Conservation (phyloP, 2,797 vertebrate species). For the Leuciscus waleckii region DNA sequence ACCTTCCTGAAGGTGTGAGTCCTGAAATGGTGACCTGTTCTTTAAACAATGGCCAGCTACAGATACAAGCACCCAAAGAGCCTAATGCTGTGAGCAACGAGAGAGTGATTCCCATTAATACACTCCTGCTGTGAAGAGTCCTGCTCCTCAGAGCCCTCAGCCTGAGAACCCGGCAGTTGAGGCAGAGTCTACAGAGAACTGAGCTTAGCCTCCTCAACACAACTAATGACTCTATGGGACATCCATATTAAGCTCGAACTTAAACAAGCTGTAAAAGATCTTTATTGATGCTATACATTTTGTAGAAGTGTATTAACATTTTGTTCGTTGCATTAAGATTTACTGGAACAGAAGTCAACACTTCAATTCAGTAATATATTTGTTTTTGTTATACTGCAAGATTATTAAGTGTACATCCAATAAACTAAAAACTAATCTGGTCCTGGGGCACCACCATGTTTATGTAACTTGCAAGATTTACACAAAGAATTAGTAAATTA, state of each 20-base stretch:
- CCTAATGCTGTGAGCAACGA: conserved; percentile 66
- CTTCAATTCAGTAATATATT: neutral
- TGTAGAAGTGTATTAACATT: conserved; percentile 5
- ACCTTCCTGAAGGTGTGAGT: conserved; percentile 79
- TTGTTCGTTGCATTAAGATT: conserved; percentile 2
- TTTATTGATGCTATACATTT: neutral
- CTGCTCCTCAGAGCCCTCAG: conserved; percentile 16
- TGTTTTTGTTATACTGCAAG: neutral
- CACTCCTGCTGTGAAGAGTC: conserved; percentile 59
- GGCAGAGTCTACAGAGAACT: conserved; percentile 43
- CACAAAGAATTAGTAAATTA: neutral
- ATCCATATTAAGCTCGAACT: neutral
- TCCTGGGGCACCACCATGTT: neutral
- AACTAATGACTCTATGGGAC: conserved; percentile 26
- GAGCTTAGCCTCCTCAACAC: neutral
- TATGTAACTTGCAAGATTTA: neutral
- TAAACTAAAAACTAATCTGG: neutral
- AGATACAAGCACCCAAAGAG: conserved; percentile 76
- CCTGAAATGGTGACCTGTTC: conserved; percentile 80
- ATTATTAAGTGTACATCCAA: neutral
- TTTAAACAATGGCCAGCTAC: conserved; percentile 80
- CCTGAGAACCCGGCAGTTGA: conserved; percentile 14
- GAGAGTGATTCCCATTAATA: conserved; percentile 78
- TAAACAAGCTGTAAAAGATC: neutral
- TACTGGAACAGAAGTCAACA: neutral